Conservation (phyloP, 2,797 vertebrate genomes). For the Dicrostonyx torquatus region DNA sequence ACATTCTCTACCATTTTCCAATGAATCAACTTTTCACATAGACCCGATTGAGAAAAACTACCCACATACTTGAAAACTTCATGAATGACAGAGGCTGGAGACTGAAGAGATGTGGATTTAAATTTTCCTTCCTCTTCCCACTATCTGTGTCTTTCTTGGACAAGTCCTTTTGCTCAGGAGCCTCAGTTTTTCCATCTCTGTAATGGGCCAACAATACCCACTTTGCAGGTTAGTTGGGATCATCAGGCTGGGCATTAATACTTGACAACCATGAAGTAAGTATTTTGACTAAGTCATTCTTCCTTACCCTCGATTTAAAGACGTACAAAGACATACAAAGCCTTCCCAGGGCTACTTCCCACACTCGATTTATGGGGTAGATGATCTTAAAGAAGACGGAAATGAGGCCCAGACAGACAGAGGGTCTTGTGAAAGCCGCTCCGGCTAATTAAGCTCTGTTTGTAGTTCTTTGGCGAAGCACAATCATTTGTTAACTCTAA, state of each 20-base stretch:
- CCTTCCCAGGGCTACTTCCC: conserved; percentile 55
- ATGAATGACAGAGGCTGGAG: neutral
- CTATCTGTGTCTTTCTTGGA: neutral
- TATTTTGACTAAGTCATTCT: conserved; percentile 23
- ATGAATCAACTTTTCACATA: conserved; percentile 25
- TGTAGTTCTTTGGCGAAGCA: conserved; percentile 72
- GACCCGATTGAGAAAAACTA: neutral
- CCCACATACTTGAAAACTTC: neutral
- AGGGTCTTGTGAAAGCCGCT: conserved; percentile 68
- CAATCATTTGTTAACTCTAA: conserved; percentile 68
- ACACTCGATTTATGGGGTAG: conserved; percentile 59
- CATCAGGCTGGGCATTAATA: neutral
- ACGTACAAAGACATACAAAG: conserved; percentile 34
- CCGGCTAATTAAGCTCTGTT: conserved; percentile 71
- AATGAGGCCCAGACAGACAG: conserved; percentile 66
- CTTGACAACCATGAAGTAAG: neutral
- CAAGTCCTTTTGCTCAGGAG: neutral
- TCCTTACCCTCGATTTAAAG: conserved; percentile 8
- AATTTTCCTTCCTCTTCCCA: neutral
- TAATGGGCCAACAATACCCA: neutral
- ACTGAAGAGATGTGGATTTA: neutral
- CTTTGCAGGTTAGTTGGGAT: neutral
- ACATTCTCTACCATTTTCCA: neutral
- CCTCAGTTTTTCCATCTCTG: conserved; percentile 30
- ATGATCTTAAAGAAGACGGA: conserved; percentile 64